Conservation (phyloP, 2,113 vertebrate species). For the Tragelaphus buxtoni region DNA sequence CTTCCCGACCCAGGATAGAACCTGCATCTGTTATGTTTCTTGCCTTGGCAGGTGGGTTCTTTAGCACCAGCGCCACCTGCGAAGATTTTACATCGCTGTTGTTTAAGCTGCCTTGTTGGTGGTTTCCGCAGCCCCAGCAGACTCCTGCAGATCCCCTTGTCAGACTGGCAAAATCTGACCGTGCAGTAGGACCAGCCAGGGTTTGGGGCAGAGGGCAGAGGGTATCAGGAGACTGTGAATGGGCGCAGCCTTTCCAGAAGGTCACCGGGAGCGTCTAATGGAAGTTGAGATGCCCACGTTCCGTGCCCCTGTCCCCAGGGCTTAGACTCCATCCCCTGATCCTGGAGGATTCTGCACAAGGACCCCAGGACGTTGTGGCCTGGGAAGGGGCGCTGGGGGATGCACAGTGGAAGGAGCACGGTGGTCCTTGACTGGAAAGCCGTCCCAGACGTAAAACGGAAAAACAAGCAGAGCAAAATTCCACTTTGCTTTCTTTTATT, state of each 20-base stretch:
- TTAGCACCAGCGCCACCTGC: background rate
- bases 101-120: fast-evolving
- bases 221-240: fast-evolving
- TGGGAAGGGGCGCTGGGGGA: background rate
- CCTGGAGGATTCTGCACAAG: background rate
- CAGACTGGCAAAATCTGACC: background rate
- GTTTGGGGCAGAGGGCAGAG: background rate
- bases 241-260: fast-evolving
- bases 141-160: fast-evolving
- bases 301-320: fast-evolving
- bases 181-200: background rate
- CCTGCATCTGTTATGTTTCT: fast-evolving
- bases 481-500: background rate
- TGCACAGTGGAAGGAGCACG: fast-evolving
- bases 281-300: fast-evolving
- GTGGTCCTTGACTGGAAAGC: background rate
- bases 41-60: background rate
- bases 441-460: fast-evolving
- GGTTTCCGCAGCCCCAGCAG: fast-evolving
- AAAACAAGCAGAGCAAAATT: background rate
- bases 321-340: fast-evolving
- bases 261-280: background rate
- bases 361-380: fast-evolving
- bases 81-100: fast-evolving
- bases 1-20: background rate